These are phyloP conservation scores for Colostygia pectinataria DNA, from an alignment of 2,888 invertebrate species.

Conservation along the genomic window DNA sequence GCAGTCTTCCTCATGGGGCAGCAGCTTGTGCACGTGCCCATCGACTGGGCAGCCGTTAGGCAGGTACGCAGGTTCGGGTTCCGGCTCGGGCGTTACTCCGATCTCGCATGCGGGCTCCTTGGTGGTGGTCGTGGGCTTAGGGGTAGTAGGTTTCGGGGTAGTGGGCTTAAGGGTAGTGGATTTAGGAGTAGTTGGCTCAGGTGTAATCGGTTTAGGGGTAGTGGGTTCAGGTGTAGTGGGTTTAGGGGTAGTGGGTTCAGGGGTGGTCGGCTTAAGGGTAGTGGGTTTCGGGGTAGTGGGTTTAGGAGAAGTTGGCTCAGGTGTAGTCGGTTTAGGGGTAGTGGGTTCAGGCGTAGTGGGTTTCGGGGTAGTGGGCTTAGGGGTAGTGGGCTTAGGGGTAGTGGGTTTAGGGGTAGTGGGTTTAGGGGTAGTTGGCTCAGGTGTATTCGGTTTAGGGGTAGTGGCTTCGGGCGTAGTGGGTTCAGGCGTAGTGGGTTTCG, in stretches of 20 bases:
- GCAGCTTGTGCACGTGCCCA: slow-evolving; percentile 58
- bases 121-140: slow-evolving; percentile 28
- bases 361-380: slow-evolving; percentile 15
- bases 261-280: slow-evolving; percentile 8
- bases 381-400: slow-evolving; percentile 1
- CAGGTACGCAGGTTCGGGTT: slow-evolving; percentile 24
- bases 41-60: slow-evolving; percentile 66
- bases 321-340: slow-evolving; percentile 5
- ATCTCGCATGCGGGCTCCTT: slow-evolving; percentile 22
- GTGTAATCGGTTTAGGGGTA: slow-evolving; percentile 3
- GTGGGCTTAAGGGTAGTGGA: slow-evolving; percentile 6
- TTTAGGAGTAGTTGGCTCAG: neutral
- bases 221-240: slow-evolving; percentile 7
- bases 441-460: too few species aligned
- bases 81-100: slow-evolving; percentile 20
- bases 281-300: slow-evolving; percentile 9
- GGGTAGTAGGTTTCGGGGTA: slow-evolving; percentile 13
- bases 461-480: slow-evolving; percentile 5
- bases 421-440: slow-evolving; percentile 30
- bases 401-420: slow-evolving; percentile 16
- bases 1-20: slow-evolving; percentile 58
- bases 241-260: slow-evolving; percentile 7
- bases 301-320: slow-evolving; percentile 4
- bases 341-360: slow-evolving; percentile 7
- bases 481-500: slow-evolving; percentile 18